Evolutionary conservation across 2,888 invertebrate species (phyloP).

Genomic region (Hemithea aestivaria): DNA sequence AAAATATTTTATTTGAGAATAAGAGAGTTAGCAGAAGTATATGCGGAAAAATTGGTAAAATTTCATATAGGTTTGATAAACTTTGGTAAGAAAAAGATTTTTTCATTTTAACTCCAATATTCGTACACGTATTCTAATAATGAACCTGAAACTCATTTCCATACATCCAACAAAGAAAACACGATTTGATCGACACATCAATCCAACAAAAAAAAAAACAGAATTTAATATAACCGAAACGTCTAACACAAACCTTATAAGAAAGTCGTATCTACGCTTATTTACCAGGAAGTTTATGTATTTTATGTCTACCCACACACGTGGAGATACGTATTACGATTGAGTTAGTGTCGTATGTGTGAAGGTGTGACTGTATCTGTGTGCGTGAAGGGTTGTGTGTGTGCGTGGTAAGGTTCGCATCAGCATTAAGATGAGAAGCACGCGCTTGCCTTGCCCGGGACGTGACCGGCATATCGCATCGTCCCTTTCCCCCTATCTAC

Average conservation of each 20-base stretch:
- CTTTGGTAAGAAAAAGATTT: no score
- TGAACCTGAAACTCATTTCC: constrained; percentile 43
- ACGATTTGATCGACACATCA: constrained; percentile 59
- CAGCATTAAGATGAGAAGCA: constrained; percentile 73
- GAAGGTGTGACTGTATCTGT: constrained; percentile 51
- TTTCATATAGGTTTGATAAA: no score
- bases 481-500: constrained; percentile 70
- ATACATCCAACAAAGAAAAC: constrained; percentile 40
- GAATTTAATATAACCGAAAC: constrained; percentile 73
- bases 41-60: no score
- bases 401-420: constrained; percentile 64
- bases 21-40: no score
- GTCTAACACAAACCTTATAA: constrained; percentile 59
- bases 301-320: constrained; percentile 57
- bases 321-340: constrained; percentile 39
- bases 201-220: constrained; percentile 58
- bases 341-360: constrained; percentile 35
- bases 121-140: constrained; percentile 4
- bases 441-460: constrained; percentile 74
- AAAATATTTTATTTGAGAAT: no score
- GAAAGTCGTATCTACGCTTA: constrained; percentile 70
- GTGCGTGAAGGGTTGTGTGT: constrained; percentile 51
- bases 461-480: constrained; percentile 77
- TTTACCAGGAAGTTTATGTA: constrained; percentile 75
- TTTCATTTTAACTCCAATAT: no score